Evolutionary conservation across 2,113 vertebrate species (phyloP), one percentile per base, ranked within the genome.

Genomic region (Saccopteryx bilineata): DNA sequence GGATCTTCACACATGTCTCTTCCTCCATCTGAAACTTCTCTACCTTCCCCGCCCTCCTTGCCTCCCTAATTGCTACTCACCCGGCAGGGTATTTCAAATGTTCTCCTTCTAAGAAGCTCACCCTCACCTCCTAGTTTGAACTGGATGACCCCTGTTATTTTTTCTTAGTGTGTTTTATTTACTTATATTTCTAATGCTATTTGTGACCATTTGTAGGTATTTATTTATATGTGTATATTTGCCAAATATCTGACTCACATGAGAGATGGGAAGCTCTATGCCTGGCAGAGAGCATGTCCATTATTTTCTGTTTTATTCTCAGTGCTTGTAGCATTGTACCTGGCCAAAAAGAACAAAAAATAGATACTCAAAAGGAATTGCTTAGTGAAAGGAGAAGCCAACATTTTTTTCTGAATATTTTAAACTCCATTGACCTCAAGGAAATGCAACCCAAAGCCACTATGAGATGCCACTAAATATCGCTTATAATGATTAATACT

Each of bases 331-430:
- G 33, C n/a, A 7, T 7, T 26, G 15, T 52, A 84, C 19, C n/a
- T 91, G 68, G 9, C 14, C 9, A 46, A 81, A 61, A 81, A 26
- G 28, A 60, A 46, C 5, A 24, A 39, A 54, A 48, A 23, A 78
- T 4, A 72, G 21, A 39, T 28, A 9, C 54, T 84, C 7, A 81
- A 91, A 52, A 74, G 87, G 46, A 74, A 10, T 50, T 71, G 9
- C 52, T 87, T 80, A 80, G 65, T 69, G 10, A 85, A 58, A 65
- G n/a, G 9, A 33, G 28, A 88, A 54, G 26, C 14, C 28, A 90
- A 1, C 5, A 85, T 56, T 78, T 65, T 82, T 88, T 87, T 80
- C 66, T 76, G 56, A 72, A 46, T 68, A 69, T 85, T 95, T 93
- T 93, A 61, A 84, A 93, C 52, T 96, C 76, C 93, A 0, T 23